Evolutionary conservation across 2,888 invertebrate genomes (phyloP), one percentile per base, ranked within the genome.

Genomic region (Cyclophora punctaria): DNA sequence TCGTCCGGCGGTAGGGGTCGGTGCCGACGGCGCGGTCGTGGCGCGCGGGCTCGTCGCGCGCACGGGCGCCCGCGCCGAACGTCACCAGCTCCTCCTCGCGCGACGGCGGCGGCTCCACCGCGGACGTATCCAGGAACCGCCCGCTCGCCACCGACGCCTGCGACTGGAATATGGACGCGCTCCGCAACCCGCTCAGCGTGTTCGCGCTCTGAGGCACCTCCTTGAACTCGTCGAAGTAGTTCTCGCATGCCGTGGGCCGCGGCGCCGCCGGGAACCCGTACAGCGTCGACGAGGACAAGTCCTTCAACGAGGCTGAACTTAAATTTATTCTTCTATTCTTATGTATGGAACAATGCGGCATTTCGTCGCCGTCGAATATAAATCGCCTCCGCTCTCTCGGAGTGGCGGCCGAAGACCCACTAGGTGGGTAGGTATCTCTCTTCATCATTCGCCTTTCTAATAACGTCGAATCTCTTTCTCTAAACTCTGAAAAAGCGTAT

Each of bases 51-150:
- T 66, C 66, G 0, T 79, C 78, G 3, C 75, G 74, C 34, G 64
- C 74, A 47, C 83, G 66, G 45, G 90, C 90, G 41, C 92, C 93
- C 50, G 92, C 85, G 64, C 93, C 92, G 70, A 93, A 93, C 6
- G 93, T 92, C 45, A 93, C 92, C 69, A 93, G 90, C 64, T 93
- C 93, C 59, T 92, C 92, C 57, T 91, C 90, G 47, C 90, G 88
- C 2, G 92, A 90, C 43, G 91, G 91, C 6, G 92, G 90, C 48
- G 92, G 91, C 56, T 91, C 92, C 43, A 91, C 88, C 41, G 90
- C 90, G 35, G 93, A 92, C 42, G 92, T 92, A 51, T 90, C 93
- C 56, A 93, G 84, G 59, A 93, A 93, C 66, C 93, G 91, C 3
- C 92, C 91, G 53, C 93, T 93, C 35, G 92, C 90, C 56, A 93